phyloP scores from a whole-genome alignment of 2,888 invertebrate species.

The Eupithecia dodoneata region DNA sequence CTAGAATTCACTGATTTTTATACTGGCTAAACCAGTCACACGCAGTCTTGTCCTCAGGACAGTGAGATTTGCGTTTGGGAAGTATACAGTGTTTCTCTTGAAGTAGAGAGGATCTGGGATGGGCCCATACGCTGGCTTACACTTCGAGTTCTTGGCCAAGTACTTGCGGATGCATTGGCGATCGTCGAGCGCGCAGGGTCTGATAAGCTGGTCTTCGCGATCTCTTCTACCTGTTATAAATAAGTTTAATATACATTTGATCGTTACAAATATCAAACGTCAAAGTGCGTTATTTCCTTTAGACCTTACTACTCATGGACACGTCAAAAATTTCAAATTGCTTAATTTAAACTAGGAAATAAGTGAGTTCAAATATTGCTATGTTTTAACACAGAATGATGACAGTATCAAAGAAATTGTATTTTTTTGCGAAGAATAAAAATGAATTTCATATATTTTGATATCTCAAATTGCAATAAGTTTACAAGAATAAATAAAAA shows the following conservation, averaged over 20 bases:
- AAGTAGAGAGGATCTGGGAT: constrained; percentile 28
- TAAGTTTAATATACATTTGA: neutral
- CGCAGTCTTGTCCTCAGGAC: neutral
- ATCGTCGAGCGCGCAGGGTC: constrained; percentile 45
- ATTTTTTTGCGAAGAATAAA: neutral
- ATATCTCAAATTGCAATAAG: neutral
- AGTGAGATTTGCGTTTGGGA: constrained; percentile 15
- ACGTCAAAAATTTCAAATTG: no score
- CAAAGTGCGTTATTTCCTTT: no score
- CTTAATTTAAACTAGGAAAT: no score
- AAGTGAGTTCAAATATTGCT: neutral
- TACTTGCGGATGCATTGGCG: constrained; percentile 48
- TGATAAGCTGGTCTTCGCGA: constrained; percentile 33
- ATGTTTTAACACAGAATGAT: neutral
- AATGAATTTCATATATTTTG: neutral
- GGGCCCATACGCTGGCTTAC: constrained; percentile 36
- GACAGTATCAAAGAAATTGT: neutral
- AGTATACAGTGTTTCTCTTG: constrained; percentile 14
- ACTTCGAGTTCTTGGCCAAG: constrained; percentile 43
- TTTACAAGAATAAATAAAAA: neutral
- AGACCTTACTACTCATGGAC: no score
- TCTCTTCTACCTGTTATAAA: constrained; percentile 25
- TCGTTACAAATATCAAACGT: neutral
- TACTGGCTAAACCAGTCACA: constrained; percentile 19
- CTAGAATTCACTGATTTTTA: constrained; percentile 32